Evolutionary conservation across 92 coral and sea anemone species (phyloP).

Genomic region (Paramuricea clavata): DNA sequence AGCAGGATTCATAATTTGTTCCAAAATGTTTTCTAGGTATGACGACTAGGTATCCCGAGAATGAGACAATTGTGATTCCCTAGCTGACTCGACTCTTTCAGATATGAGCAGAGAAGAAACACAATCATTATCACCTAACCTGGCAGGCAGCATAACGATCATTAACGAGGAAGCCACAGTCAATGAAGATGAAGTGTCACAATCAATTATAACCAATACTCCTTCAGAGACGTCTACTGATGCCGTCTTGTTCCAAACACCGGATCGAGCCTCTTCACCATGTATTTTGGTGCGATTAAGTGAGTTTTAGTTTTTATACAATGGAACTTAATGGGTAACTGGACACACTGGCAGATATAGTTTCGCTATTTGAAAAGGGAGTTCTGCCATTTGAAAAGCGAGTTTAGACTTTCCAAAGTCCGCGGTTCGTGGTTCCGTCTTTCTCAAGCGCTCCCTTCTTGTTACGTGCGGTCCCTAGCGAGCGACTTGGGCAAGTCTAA

Average conservation of each 20-base stretch:
- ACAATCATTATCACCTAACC: neutral
- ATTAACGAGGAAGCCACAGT: neutral
- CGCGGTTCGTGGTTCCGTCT: too few relatives aligned
- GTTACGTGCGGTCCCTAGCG: too few relatives aligned
- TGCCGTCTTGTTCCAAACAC: neutral
- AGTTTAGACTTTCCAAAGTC: too few relatives aligned
- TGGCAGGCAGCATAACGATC: neutral
- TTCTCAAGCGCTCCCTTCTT: too few relatives aligned
- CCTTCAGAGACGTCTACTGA: neutral
- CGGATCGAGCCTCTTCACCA: neutral
- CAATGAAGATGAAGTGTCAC: neutral
- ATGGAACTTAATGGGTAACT: neutral
- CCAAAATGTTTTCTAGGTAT: too few relatives aligned
- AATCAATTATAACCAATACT: neutral
- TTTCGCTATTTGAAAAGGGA: neutral
- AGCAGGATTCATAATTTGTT: too few relatives aligned
- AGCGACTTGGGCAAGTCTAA: too few relatives aligned
- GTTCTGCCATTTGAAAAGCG: neutral
- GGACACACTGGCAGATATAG: neutral
- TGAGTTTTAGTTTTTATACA: neutral
- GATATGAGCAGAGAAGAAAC: neutral
- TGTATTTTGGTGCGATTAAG: neutral
- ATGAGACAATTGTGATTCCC: too few relatives aligned
- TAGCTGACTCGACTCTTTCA: neutral
- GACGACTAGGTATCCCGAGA: too few relatives aligned